Evolutionary conservation across 2,797 vertebrate species (phyloP).

Genomic region (Lophotriccus pileatus): DNA sequence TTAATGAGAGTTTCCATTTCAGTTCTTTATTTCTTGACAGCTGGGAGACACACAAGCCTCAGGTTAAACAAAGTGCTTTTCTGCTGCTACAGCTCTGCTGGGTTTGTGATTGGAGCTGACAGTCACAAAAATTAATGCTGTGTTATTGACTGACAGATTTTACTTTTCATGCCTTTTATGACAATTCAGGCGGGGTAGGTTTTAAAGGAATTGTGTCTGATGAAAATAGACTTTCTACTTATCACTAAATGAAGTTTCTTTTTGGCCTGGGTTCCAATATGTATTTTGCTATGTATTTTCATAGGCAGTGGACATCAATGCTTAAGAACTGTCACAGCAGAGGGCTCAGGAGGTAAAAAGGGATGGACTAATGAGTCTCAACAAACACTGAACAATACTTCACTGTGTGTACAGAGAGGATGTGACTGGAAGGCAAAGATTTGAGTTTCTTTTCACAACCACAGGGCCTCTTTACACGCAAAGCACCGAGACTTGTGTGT

Average conservation of each 20-base stretch:
- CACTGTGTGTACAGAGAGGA: not conserved
- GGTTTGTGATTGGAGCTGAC: not conserved
- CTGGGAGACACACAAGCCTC: not conserved
- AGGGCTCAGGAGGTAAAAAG: not conserved
- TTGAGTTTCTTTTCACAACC: not conserved
- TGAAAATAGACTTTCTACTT: not conserved
- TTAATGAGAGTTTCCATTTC: not conserved
- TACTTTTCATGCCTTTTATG: not conserved
- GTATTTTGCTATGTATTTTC: rapidly evolving
- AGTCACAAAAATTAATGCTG: not conserved
- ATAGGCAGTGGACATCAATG: not conserved
- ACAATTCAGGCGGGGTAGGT: not conserved
- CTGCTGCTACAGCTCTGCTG: not conserved
- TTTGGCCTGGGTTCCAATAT: not conserved
- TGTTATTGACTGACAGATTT: not conserved
- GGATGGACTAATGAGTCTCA: not conserved
- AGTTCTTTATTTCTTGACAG: not conserved
- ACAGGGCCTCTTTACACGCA: not conserved
- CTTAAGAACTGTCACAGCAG: not conserved
- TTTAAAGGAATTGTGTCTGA: not conserved
- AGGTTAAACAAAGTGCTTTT: not conserved
- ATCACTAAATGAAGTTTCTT: not conserved
- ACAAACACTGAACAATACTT: not conserved
- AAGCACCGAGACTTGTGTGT: not conserved
- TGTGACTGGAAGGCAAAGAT: not conserved